Evolutionary conservation across 2,888 invertebrate genomes (phyloP), one percentile per base, ranked within the genome.

Genomic region (Sinopyrophorus schimmeli): DNA sequence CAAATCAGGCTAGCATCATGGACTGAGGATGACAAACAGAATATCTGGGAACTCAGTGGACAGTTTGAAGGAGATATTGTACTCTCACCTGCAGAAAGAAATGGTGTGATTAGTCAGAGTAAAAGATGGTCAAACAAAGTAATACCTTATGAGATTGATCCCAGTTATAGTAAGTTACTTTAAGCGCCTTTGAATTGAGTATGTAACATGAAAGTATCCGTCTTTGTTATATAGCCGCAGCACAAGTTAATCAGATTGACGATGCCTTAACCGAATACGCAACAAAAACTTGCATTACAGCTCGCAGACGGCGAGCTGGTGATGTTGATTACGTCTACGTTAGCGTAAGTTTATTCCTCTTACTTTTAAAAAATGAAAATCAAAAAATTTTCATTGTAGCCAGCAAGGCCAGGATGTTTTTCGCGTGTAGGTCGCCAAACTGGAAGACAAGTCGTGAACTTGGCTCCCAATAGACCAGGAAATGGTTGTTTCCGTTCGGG

Each of bases 401-500:
- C 3, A 1, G 16, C 16, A 15, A 57, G 50, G 50, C 48, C 35
- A 11, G 55, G 57, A 3, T 55, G 57, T 9, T 38, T 12, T 10
- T 38, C 46, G 1, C 10, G 12, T 1, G 38, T 46, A 5, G 46
- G 46, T 1, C 16, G 39, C 1, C 3, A 1, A 5, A 39, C 40
- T 9, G 47, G 47, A 6, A 4, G 2, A 7, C 47, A 47, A 27
- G 7, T 2, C 1, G n/a, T 47, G 5, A 47, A 47, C 18, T 31
- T 47, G 12, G 32, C 34, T 16, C 7, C 11, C n/a, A 32, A 41
- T 14, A 12, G 18, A 5, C 44, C 37, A 21, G 15, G 31, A 2
- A 20, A 17, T 87, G 54, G 78, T 17, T 83, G 83, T 63, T 77
- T 83, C 44, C 74, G 68, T 15, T 78, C 78, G 47, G 84, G 87